Percentiles rank a stretch among this genome's conserved stretches.
Conservation (phyloP, 2,797 vertebrate species). For the Clarias laeviceps region DNA sequence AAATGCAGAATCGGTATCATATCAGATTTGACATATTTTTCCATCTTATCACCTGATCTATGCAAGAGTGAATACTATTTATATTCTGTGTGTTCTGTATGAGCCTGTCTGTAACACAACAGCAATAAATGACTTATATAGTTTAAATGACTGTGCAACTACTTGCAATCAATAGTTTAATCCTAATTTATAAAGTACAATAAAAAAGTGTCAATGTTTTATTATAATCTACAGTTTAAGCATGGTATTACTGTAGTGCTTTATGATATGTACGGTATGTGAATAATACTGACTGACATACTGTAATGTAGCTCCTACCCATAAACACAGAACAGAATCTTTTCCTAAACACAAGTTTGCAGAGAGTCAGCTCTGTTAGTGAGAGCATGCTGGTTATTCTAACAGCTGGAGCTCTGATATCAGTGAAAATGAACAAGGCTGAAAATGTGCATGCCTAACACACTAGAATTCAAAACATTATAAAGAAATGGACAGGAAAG, state of each 20-base stretch:
- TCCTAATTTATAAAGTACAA: neutral
- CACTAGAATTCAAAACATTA: neutral
- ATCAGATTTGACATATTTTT: neutral
- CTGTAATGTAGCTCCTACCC: neutral
- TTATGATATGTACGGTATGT: neutral
- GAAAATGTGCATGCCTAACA: neutral
- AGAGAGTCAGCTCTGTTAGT: neutral
- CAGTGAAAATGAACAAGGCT: neutral
- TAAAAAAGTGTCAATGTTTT: neutral
- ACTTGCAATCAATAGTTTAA: neutral
- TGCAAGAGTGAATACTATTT: neutral
- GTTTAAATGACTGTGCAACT: neutral
- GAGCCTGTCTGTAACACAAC: neutral
- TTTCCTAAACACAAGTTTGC: neutral
- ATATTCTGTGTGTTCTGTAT: neutral
- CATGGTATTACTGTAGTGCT: neutral
- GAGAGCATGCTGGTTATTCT: neutral
- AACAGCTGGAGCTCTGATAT: neutral
- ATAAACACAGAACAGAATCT: neutral
- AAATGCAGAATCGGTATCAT: neutral
- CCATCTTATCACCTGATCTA: neutral
- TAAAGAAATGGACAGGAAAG: neutral
- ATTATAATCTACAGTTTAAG: neutral
- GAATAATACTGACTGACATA: neutral
- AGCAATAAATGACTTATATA: neutral